These are phyloP conservation scores for Lasioglossum albipes DNA, from an alignment of 1,140 invertebrate genomes.

Conservation along the genomic window DNA sequence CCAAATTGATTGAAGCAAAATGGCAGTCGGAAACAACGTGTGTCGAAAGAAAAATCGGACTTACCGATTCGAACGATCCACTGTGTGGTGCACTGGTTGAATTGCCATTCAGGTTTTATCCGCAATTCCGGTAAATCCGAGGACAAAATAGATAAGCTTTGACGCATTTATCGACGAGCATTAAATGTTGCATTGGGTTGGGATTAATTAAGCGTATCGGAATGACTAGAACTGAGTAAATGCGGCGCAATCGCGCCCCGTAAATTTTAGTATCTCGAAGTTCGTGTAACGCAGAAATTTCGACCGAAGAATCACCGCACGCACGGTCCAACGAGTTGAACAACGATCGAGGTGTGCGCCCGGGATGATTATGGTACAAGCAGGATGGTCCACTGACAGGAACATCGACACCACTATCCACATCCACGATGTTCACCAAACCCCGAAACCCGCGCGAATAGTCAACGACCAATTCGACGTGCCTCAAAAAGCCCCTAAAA, in stretches of 20 bases:
- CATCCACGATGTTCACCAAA: neutral
- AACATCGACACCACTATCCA: neutral
- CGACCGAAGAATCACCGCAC: neutral
- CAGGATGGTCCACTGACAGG: neutral
- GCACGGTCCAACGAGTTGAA: neutral
- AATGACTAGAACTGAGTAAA: slow-evolving; percentile 34
- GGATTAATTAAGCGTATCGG: slow-evolving; percentile 34
- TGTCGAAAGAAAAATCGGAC: neutral
- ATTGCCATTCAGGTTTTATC: neutral
- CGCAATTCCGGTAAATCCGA: slow-evolving; percentile 32
- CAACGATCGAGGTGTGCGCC: neutral
- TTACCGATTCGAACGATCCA: neutral
- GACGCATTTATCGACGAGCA: slow-evolving; percentile 39
- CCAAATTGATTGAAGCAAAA: no score
- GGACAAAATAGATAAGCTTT: slow-evolving; percentile 48
- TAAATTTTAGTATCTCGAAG: slow-evolving; percentile 18
- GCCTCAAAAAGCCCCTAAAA: no score
- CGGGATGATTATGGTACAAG: neutral
- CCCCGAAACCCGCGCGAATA: neutral
- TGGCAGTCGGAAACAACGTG: no score
- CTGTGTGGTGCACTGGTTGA: neutral
- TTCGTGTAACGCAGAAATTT: slow-evolving; percentile 12
- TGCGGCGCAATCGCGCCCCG: slow-evolving; percentile 17
- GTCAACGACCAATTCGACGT: no score
- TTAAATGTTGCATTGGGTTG: slow-evolving; percentile 28